Evolutionary conservation across 2,113 vertebrate species (phyloP), one percentile per base, ranked within the genome.

Genomic region (Otolemur garnettii): DNA sequence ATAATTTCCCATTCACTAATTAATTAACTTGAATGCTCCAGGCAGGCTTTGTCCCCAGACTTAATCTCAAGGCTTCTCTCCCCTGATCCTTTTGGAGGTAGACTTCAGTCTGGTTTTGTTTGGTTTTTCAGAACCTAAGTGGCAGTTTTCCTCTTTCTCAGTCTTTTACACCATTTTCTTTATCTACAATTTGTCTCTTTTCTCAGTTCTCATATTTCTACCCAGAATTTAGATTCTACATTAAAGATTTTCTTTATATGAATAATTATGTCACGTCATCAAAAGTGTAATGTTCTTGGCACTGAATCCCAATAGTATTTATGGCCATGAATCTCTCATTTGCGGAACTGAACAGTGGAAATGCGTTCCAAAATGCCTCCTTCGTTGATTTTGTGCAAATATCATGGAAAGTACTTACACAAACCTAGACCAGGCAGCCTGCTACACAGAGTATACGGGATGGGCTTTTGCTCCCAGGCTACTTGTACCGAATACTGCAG

Each of bases 21-120:
- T 93, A 96, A 83, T 91, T 93, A 94, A 91, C 10, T 68, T 95
- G 74, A 97, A 75, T 26, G 86, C 18, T 57, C 15, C 62, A 22
- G 4, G 17, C 55, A 22, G 4, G 17, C 55, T 71, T 69, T 82
- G 15, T 30, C 14, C 12, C 22, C 26, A 66, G 42, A n/a, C 19
- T 69, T n/a, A 30, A 28, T 89, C 84, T 66, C 12, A 42, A 83
- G 11, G 2, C 2, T 50, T 38, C 26, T 60, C 35, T 45, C 3
- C 12, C 17, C 2, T 21, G 21, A 38, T 83, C 30, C 5, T 18
- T 71, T 21, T 53, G 30, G 82, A 1, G 11, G 28, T 9, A 30
- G 55, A 33, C 5, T 24, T 12, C 24, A 87, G 22, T 42, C 14
- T 15, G 15, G 15, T 57, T 81, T 38, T 5, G 6, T 92, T 88